A percentile compares a stretch with the other conserved stretches of the same genome.
phyloP scores from a whole-genome alignment of 2,113 vertebrate species.

The Tragelaphus scriptus region DNA sequence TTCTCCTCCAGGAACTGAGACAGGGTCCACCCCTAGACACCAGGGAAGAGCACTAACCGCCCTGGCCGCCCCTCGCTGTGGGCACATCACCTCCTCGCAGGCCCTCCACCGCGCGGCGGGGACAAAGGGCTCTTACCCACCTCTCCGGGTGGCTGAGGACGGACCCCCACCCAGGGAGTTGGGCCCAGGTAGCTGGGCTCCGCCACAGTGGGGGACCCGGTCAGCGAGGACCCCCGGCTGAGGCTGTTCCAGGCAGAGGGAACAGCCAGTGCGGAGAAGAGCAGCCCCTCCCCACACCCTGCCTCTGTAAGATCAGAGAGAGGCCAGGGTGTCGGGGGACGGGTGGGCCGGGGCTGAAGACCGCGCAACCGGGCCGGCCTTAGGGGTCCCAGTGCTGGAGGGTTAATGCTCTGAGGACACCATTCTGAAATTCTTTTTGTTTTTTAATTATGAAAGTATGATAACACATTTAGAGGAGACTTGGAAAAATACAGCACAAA shows the following conservation, averaged over 20 bases:
- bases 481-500: neutral
- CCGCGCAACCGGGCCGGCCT: neutral
- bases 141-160: neutral
- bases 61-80: neutral
- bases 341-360: neutral
- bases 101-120: fast-evolving
- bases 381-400: neutral
- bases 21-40: neutral
- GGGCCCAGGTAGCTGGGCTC: too few relatives aligned
- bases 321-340: neutral
- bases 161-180: neutral
- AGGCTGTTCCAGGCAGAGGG: neutral
- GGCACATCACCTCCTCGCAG: neutral
- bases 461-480: neutral
- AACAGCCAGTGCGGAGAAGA: neutral
- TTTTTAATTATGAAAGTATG: neutral
- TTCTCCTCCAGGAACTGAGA: neutral
- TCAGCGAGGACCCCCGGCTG: fast-evolving
- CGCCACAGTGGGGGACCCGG: fast-evolving
- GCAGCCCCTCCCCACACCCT: neutral
- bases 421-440: neutral
- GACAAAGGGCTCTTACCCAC: neutral
- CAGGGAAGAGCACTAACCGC: neutral
- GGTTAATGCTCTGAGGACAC: neutral
- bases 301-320: neutral